Evolutionary conservation across 1,140 invertebrate species (phyloP), one percentile per base, ranked within the genome.

Genomic region (Microplitis demolitor): DNA sequence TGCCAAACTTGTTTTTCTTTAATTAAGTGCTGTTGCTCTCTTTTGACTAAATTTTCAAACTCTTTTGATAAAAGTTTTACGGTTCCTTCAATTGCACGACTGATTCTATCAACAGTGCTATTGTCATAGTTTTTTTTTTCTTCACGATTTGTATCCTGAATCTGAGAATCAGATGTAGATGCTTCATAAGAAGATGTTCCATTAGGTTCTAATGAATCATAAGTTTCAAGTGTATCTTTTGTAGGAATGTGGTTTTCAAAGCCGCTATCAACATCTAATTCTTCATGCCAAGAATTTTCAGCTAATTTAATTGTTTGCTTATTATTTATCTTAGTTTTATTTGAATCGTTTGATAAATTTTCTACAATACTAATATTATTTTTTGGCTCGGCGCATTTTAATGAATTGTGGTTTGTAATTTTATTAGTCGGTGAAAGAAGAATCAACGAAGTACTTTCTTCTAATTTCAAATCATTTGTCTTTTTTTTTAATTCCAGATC

Each of bases 21-120:
- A 35, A 80, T 80, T 0, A 83, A 80, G 63, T 81, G 83, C 45
- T 83, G 83, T 37, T 85, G 84, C 37, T 85, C 83, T 6, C 80
- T 73, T 51, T 79, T 74, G 0, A 85, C 80, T 4, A 87, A 39
- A 75, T 85, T 87, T 50, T 87, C 84, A 69, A 87, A 87, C 45
- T 87, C 85, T 31, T 83, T 83, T 0, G 85, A 87, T 0, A 87
- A 73, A 34, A 87, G 24, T 68, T 87, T 87, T 0, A 87, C 85
- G 0, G 85, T 87, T 3, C 85, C 85, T 50, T 85, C 84, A 58
- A 87, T 86, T 0, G 84, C 85, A 6, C 82, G 63, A 0, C 79
- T 83, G 70, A 87, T 85, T 33, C 83, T 78, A 37, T 86, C 81
- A 8, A 85, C 79, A 35, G 76, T 84, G 0, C 66, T 68, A 50